phyloP scores from a whole-genome alignment of 2,797 vertebrate genomes.

The Ctenopoma kingsleyae region DNA sequence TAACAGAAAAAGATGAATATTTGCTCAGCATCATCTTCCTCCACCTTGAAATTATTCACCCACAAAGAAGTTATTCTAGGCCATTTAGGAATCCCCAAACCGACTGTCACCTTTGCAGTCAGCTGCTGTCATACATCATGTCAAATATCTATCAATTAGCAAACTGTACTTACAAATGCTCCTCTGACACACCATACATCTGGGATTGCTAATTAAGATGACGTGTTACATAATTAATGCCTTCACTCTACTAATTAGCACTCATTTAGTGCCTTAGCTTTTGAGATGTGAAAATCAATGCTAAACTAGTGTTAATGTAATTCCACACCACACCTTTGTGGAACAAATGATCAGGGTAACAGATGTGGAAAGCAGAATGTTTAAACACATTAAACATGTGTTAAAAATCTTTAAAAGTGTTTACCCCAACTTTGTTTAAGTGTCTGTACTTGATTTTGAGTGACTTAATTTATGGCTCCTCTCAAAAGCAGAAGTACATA shows the following conservation, averaged over 20 bases:
- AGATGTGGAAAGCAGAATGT: not conserved
- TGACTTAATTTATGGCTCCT: conserved; percentile 29
- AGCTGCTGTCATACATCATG: conserved; percentile 52
- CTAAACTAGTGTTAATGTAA: conserved; percentile 71
- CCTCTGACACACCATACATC: conserved; percentile 75
- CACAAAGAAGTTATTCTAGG: too few relatives aligned
- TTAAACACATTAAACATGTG: not conserved
- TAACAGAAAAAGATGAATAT: not conserved
- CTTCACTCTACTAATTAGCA: conserved; percentile 81
- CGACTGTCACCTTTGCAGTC: conserved; percentile 48
- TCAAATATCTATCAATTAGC: conserved; percentile 79
- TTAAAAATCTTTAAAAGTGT: not conserved
- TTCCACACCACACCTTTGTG: conserved; percentile 19
- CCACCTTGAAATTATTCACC: not conserved
- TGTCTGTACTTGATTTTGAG: conserved; percentile 5
- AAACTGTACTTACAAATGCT: conserved; percentile 80
- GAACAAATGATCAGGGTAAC: not conserved
- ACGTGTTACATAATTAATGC: conserved; percentile 85
- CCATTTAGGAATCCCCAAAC: conserved; percentile 16
- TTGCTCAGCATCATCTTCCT: not conserved
- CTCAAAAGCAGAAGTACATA: conserved; percentile 26
- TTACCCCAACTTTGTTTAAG: not conserved
- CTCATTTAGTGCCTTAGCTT: conserved; percentile 77
- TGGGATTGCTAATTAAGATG: conserved; percentile 84
- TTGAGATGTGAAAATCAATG: conserved; percentile 72